Percentiles rank a stretch among this genome's conserved stretches.
Conservation (phyloP, 2,797 vertebrate species). For the Sebastes minor region DNA sequence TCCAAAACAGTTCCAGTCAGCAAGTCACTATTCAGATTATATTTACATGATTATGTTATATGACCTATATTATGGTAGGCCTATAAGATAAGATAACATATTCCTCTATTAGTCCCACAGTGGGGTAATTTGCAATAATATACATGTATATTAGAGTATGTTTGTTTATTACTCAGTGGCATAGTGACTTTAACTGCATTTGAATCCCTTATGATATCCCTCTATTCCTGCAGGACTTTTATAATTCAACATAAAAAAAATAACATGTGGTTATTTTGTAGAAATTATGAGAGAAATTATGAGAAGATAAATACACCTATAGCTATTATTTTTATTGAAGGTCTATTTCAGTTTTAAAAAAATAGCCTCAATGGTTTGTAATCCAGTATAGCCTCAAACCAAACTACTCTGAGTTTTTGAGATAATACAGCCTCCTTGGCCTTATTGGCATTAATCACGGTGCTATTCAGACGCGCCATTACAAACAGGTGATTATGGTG, state of each 20-base stretch:
- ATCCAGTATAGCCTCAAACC: background rate
- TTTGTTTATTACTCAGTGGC: background rate
- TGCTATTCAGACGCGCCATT: constrained; percentile 2
- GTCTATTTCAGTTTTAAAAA: background rate
- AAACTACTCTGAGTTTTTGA: background rate
- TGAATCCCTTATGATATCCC: background rate
- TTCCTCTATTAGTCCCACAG: too few species aligned
- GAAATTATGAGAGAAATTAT: background rate
- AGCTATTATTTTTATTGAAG: background rate
- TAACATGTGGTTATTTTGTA: background rate
- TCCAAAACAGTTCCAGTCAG: background rate
- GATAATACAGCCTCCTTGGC: background rate
- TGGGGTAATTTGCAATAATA: too few species aligned
- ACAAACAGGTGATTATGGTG: constrained; percentile 30
- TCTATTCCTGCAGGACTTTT: background rate
- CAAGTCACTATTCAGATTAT: background rate
- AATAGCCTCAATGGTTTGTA: background rate
- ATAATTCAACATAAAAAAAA: background rate
- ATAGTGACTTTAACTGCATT: background rate
- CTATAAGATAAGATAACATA: too few species aligned
- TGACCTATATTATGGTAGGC: background rate
- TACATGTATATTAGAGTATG: background rate
- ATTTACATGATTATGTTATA: background rate
- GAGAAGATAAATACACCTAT: too few species aligned
- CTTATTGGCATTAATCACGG: constrained; percentile 16